Conservation (phyloP, 2,888 invertebrate genomes). For the Hyposoter didymator region DNA sequence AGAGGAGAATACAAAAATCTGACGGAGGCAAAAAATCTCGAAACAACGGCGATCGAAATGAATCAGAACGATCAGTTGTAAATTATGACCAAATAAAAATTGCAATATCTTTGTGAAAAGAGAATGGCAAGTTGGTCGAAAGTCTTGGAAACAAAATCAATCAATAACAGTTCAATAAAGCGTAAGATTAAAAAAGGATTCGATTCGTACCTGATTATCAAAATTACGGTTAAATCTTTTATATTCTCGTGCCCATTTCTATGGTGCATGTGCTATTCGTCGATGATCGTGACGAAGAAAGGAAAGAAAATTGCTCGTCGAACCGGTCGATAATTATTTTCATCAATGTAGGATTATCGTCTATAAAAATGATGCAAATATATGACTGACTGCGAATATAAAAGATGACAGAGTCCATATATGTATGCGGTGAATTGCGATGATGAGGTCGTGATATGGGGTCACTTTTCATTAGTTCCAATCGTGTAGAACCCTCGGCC, state of each 20-base stretch:
- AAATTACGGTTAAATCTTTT: constrained; percentile 41
- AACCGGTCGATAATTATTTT: constrained; percentile 60
- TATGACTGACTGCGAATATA: constrained; percentile 41
- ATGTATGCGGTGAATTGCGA: constrained; percentile 44
- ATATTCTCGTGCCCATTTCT: background rate
- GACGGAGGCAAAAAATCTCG: background rate
- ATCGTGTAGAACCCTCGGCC: constrained; percentile 45
- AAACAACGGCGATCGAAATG: background rate
- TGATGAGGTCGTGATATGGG: constrained; percentile 53
- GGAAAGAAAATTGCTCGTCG: constrained; percentile 51
- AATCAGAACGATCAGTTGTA: background rate
- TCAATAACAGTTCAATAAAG: background rate
- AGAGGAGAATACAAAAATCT: background rate
- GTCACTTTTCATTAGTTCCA: constrained; percentile 60
- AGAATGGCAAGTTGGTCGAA: constrained; percentile 18
- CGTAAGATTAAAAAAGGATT: constrained; percentile 11
- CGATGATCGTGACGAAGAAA: constrained; percentile 58
- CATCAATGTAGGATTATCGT: constrained; percentile 47
- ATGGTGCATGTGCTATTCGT: constrained; percentile 1
- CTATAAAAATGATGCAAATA: constrained; percentile 30
- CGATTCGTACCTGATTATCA: constrained; percentile 53
- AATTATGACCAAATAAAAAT: background rate
- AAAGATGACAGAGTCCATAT: constrained; percentile 42
- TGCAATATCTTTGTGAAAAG: background rate
- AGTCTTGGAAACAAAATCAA: background rate